phyloP scores from a whole-genome alignment of 2,888 invertebrate genomes.

The Parnassius apollo region DNA sequence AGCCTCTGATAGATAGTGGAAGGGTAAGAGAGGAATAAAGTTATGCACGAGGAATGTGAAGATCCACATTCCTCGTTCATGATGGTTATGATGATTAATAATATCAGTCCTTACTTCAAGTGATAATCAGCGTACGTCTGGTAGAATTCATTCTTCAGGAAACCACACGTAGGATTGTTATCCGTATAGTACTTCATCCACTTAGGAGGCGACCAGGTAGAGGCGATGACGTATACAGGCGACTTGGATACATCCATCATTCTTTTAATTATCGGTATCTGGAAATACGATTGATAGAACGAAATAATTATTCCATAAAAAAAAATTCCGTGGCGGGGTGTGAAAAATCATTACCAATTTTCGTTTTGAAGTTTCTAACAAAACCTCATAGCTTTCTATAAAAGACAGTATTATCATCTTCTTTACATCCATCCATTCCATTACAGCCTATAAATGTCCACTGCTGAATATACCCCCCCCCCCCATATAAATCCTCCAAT shows the following conservation, averaged over 20 bases:
- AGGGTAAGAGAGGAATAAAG: no score
- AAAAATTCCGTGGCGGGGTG: no score
- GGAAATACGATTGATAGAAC: background rate
- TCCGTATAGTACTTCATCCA: constrained; percentile 81
- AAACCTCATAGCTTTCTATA: no score
- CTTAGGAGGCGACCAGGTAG: constrained; percentile 81
- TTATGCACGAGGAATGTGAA: no score
- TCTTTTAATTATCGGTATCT: constrained; percentile 72
- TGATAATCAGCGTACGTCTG: constrained; percentile 90
- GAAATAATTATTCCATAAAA: no score
- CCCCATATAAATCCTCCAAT: background rate
- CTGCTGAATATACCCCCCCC: no score
- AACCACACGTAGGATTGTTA: constrained; percentile 61
- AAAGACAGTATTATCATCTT: background rate
- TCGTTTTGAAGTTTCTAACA: no score
- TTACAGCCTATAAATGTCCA: no score
- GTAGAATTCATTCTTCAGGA: constrained; percentile 77
- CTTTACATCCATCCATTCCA: background rate
- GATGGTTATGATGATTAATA: no score
- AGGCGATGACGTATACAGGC: constrained; percentile 58
- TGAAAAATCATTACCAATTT: no score
- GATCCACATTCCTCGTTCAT: no score
- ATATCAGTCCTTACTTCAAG: constrained; percentile 69
- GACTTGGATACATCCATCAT: constrained; percentile 54
- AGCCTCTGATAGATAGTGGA: no score